phyloP scores from a whole-genome alignment of 2,888 invertebrate genomes.

The Hymenopus coronatus region DNA sequence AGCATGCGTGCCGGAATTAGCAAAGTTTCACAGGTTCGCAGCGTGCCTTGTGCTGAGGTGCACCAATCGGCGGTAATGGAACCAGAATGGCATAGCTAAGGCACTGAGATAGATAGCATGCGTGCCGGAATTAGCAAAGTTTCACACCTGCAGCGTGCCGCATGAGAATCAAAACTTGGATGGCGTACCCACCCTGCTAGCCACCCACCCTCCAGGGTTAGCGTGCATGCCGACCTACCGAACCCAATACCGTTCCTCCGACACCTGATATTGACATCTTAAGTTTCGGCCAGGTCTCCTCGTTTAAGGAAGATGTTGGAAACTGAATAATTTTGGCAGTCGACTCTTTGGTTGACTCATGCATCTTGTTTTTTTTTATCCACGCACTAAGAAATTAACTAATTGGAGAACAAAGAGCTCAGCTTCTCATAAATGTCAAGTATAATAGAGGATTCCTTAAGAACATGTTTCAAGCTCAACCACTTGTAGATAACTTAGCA shows the following conservation, averaged over 20 bases:
- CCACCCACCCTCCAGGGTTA: not conserved
- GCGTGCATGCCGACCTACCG: not conserved
- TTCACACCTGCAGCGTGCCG: not conserved
- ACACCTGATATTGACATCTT: constrained; percentile 16
- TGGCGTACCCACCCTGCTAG: not conserved
- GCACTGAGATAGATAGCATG: not conserved
- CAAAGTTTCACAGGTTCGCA: not conserved
- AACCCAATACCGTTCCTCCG: not conserved
- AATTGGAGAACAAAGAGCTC: no score
- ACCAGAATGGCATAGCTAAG: not conserved
- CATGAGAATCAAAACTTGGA: not conserved
- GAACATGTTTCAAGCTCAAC: no score
- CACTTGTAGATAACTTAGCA: no score
- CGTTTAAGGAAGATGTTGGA: not conserved
- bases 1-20: not conserved
- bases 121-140: not conserved
- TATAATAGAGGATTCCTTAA: no score
- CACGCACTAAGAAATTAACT: no score
- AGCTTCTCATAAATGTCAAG: no score
- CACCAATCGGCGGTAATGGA: no score
- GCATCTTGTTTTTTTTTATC: not conserved
- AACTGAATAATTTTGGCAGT: not conserved
- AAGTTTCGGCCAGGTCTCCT: constrained; percentile 12
- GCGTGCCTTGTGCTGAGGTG: not conserved
- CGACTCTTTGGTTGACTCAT: not conserved